Evolutionary conservation across 2,888 invertebrate species (phyloP).

Genomic region (Strigamia transsilvanica): DNA sequence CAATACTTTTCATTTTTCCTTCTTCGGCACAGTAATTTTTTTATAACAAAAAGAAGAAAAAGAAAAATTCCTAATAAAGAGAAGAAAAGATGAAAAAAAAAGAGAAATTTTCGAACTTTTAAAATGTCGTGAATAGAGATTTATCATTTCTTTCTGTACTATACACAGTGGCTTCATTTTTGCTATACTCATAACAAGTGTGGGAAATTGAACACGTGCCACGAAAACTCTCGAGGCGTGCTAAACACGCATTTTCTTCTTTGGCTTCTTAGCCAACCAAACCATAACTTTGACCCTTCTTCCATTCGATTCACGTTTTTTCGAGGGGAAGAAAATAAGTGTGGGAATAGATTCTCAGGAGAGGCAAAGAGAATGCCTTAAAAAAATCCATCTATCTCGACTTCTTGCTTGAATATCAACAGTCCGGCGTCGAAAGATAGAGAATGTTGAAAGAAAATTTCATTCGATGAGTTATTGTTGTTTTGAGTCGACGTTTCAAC

Average conservation of each 20-base stretch:
- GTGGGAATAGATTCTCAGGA: constrained; percentile 20
- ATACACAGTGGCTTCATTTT: not conserved
- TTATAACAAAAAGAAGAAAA: not conserved
- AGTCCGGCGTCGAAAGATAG: not conserved
- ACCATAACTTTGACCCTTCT: constrained; percentile 11
- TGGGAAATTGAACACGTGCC: constrained; percentile 22
- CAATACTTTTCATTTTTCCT: constrained; percentile 20
- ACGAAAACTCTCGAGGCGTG: constrained; percentile 30
- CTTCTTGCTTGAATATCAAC: constrained; percentile 12
- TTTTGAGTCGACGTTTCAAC: not conserved
- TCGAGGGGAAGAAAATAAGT: constrained; percentile 4
- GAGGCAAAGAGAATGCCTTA: constrained; percentile 9
- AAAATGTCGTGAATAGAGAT: constrained; percentile 1
- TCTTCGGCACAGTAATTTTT: not conserved
- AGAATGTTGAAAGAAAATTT: not conserved
- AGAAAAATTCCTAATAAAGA: not conserved
- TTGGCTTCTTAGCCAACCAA: constrained; percentile 20
- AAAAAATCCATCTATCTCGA: constrained; percentile 18
- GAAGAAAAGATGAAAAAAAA: not conserved
- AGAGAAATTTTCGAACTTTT: not conserved
- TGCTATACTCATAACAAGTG: constrained; percentile 30
- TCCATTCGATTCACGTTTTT: constrained; percentile 18
- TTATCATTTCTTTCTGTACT: not conserved
- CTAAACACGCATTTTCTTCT: constrained; percentile 30
- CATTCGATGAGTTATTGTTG: not conserved